Evolutionary conservation across 2,888 invertebrate genomes (phyloP).

Genomic region (Ctenicera cuprea): DNA sequence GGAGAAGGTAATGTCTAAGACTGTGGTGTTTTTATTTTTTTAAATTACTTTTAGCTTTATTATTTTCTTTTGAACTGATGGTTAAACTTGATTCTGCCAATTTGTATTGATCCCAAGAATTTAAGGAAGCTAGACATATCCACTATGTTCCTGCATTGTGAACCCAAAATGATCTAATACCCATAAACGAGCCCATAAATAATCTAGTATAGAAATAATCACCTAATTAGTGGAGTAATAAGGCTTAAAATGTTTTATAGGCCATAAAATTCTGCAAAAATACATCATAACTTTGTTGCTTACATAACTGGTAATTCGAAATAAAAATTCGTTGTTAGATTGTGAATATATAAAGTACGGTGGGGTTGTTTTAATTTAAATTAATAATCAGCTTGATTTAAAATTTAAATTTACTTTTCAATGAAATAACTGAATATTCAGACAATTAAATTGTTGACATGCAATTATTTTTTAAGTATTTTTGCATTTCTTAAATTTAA

Average conservation of each 20-base stretch:
- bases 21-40: too few relatives aligned
- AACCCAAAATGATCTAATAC: background rate
- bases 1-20: too few relatives aligned
- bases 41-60: too few relatives aligned
- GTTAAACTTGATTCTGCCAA: too few relatives aligned
- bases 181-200: constrained; percentile 20
- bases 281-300: constrained; percentile 31
- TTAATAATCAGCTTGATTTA: constrained; percentile 17
- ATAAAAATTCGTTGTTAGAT: constrained; percentile 6
- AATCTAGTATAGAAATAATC: constrained; percentile 15
- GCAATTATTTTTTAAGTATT: constrained; percentile 6
- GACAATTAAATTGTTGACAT: constrained; percentile 11
- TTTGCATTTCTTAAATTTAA: constrained; percentile 13
- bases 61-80: too few relatives aligned
- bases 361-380: constrained; percentile 27
- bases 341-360: background rate
- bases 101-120: too few relatives aligned
- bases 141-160: background rate
- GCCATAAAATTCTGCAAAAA: constrained; percentile 25
- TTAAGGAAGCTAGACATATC: too few relatives aligned
- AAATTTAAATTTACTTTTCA: constrained; percentile 21
- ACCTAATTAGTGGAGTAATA: constrained; percentile 20
- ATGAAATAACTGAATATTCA: constrained; percentile 15
- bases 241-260: constrained; percentile 17
- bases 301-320: constrained; percentile 19